Percentiles rank a stretch among this genome's conserved stretches.
phyloP scores from a whole-genome alignment of 2,888 invertebrate species.

The Eupithecia dodoneata region DNA sequence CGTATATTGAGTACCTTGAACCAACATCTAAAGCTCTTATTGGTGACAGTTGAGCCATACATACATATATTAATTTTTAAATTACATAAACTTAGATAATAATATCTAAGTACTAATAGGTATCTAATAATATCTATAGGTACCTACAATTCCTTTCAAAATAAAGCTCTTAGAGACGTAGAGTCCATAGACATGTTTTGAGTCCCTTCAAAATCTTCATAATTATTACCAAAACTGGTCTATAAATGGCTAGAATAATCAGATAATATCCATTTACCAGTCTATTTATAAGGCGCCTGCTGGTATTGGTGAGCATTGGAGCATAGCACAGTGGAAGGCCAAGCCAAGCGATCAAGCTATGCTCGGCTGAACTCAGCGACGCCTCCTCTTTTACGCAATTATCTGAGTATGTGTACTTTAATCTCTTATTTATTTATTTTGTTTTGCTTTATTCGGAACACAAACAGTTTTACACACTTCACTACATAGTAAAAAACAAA shows the following conservation, averaged over 20 bases:
- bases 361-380: conserved; percentile 55
- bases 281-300: conserved; percentile 30
- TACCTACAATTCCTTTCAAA: conserved; percentile 1
- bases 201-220: not conserved
- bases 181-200: not conserved
- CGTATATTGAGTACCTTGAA: not conserved
- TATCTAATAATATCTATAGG: not conserved
- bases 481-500: too few species aligned
- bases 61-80: not conserved
- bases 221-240: not conserved
- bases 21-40: not conserved
- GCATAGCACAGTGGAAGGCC: conserved; percentile 58
- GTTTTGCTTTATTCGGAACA: too few species aligned
- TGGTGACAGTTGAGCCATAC: not conserved
- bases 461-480: too few species aligned
- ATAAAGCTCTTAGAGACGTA: not conserved
- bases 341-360: conserved; percentile 46
- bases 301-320: conserved; percentile 65
- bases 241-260: not conserved
- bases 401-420: not conserved
- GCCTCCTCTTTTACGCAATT: conserved; percentile 61
- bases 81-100: not conserved
- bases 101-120: too few species aligned
- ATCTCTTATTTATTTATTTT: not conserved
- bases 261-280: conserved; percentile 8